A percentile compares a stretch with the other conserved stretches of the same genome.
Evolutionary conservation across 1,140 invertebrate species (phyloP).

Genomic region (Drosophila lacertosa): DNA sequence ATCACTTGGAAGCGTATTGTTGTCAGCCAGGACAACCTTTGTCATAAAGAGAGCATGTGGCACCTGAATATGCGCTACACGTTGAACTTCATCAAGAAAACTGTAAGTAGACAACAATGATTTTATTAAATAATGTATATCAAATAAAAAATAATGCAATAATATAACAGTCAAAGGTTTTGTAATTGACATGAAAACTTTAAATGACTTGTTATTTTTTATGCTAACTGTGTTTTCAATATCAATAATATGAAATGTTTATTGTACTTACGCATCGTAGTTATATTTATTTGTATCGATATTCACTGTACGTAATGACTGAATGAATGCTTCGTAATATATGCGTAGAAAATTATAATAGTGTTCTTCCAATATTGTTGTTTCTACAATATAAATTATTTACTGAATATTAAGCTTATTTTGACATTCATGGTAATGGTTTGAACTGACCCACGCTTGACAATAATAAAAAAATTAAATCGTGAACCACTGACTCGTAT

Average conservation of each 20-base stretch:
- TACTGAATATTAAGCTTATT: background rate
- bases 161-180: no score
- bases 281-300: constrained; percentile 58
- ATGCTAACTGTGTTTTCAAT: background rate
- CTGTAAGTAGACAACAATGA: constrained; percentile 35
- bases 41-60: constrained; percentile 76
- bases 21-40: constrained; percentile 70
- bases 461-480: constrained; percentile 86
- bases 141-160: background rate
- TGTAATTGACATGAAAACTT: background rate
- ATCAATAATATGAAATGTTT: background rate
- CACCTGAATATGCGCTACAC: constrained; percentile 61
- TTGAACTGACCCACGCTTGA: constrained; percentile 84
- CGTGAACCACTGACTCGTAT: constrained; percentile 85
- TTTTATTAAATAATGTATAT: background rate
- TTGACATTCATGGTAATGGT: background rate
- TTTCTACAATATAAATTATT: constrained; percentile 36
- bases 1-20: constrained; percentile 64
- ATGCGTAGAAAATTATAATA: constrained; percentile 84
- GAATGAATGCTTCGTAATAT: constrained; percentile 85
- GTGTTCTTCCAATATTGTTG: constrained; percentile 82
- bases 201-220: background rate
- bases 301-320: constrained; percentile 64
- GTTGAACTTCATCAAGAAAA: constrained; percentile 65
- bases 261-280: constrained; percentile 55